Evolutionary conservation across 2,797 vertebrate genomes (phyloP), one percentile per base, ranked within the genome.

Genomic region (Eleutherodactylus coqui): DNA sequence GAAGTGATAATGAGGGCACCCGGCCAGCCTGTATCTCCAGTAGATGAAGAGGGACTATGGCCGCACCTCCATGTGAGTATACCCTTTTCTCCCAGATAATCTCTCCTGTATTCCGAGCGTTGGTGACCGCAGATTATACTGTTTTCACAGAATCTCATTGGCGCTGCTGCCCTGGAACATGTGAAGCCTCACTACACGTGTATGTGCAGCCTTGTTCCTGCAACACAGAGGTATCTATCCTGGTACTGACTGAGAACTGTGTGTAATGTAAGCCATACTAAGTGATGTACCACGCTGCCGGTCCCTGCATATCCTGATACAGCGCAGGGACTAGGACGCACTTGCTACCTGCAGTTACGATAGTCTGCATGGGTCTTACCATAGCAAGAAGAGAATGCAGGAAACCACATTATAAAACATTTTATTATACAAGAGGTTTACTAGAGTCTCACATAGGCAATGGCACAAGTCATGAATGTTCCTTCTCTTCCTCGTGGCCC

Each of bases 401-500:
- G 0, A 64, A 34, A 43, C 29, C 43, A 32, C 9, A 7, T n/a
- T 27, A 75, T 32, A 69, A 41, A 81, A 49, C n/a, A 24, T 21
- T 80, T 84, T 77, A 49, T 84, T 84, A 67, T 84, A 67, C 8
- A 8, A 45, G 60, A 78, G 8, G 7, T 53, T 45, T 58, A 73
- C 72, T 80, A 73, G 9, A 41, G 9, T n/a, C 17, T 41, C 7
- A 70, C 29, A 85, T 41, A 32, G 43, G 24, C 32, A 32, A 53
- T 0, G n/a, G 17, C 17, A 0, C 34, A 36, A 55, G 11, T 83
- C 21, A 34, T 0, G 89, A 80, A 43, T 86, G 89, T 60, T 86
- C 84, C 88, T 88, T 84, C 91, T 95, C 91, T 93, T 96, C 93
- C 4, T 90, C 91, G 62, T 85, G 2, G 1, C 55, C 53, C n/a